phyloP scores from a whole-genome alignment of 1,140 invertebrate species.

The Patella vulgata region DNA sequence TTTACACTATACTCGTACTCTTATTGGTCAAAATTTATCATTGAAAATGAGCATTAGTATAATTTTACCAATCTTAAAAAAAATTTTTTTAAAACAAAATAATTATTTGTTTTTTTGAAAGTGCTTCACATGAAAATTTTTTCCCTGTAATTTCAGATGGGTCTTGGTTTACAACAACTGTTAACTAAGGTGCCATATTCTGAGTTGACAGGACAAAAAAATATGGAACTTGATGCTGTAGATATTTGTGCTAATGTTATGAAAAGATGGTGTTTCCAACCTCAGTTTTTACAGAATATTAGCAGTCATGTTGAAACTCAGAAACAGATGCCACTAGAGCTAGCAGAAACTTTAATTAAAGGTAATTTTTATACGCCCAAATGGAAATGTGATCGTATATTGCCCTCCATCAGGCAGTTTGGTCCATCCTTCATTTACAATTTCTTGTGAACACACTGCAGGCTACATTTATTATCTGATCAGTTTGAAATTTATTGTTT shows the following conservation, averaged over 20 bases:
- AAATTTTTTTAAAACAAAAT: no score
- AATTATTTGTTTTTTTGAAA: not conserved
- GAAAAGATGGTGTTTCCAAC: conserved; percentile 82
- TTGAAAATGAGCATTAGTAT: no score
- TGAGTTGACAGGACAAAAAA: conserved; percentile 84
- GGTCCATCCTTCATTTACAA: not conserved
- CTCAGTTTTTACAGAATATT: conserved; percentile 74
- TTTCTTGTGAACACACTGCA: no score
- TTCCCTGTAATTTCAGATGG: conserved; percentile 73
- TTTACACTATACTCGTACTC: no score
- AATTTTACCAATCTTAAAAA: no score
- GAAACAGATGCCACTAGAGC: conserved; percentile 75
- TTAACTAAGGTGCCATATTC: conserved; percentile 81
- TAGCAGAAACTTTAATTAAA: conserved; percentile 44
- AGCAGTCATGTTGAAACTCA: conserved; percentile 80
- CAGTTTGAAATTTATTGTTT: no score
- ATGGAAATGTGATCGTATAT: no score
- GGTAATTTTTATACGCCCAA: not conserved
- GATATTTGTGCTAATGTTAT: conserved; percentile 84
- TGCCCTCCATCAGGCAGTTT: no score
- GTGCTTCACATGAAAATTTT: not conserved
- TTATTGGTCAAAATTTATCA: no score
- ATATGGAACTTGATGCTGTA: conserved; percentile 91
- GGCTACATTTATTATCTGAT: no score
- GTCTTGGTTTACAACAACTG: conserved; percentile 83